Evolutionary conservation across 2,797 vertebrate genomes (phyloP).

Genomic region (Lacerta agilis): DNA sequence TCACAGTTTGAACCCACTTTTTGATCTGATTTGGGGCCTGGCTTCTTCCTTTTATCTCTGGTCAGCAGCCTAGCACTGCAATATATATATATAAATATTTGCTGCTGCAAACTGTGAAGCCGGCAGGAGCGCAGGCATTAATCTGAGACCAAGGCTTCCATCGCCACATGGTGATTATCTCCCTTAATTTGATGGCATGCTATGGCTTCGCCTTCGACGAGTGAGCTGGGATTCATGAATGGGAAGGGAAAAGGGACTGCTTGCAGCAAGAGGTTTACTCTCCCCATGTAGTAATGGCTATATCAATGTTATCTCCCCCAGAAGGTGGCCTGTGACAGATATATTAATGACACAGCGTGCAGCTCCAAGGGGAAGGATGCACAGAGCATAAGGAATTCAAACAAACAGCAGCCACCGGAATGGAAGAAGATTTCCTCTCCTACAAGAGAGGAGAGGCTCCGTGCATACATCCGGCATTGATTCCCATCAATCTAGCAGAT

Average conservation of each 20-base stretch:
- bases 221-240: background rate
- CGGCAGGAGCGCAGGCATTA: background rate
- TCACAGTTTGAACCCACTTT: background rate
- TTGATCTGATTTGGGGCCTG: background rate
- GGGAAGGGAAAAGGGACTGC: background rate
- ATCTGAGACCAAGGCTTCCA: background rate
- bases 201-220: background rate
- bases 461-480: slow-evolving; percentile 10
- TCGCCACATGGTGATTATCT: background rate
- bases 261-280: background rate
- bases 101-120: background rate
- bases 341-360: slow-evolving; percentile 38
- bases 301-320: slow-evolving; percentile 55
- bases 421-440: background rate
- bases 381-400: slow-evolving; percentile 34
- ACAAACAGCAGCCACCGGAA: slow-evolving; percentile 15
- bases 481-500: slow-evolving; percentile 1
- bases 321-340: slow-evolving; percentile 56
- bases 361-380: slow-evolving; percentile 9
- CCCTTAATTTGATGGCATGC: background rate
- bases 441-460: slow-evolving; percentile 10
- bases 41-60: background rate
- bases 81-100: background rate
- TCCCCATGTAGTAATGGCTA: slow-evolving; percentile 49
- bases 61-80: background rate